Evolutionary conservation across 2,113 vertebrate genomes (phyloP), one percentile per base, ranked within the genome.

Genomic region (Rhombomys opimus): DNA sequence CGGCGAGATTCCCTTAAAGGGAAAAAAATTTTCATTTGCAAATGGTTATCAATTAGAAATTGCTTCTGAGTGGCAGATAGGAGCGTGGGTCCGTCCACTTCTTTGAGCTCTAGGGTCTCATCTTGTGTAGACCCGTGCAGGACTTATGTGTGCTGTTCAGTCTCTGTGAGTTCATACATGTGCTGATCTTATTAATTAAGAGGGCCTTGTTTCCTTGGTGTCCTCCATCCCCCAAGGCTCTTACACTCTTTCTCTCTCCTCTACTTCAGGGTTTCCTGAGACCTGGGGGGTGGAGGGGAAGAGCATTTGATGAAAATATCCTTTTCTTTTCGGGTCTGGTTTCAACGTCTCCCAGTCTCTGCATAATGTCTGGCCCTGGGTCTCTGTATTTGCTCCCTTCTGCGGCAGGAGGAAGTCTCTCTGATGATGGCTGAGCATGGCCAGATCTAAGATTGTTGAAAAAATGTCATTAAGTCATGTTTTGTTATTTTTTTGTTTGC

Each of bases 301-400:
- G 54, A 22, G 18, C 2, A 61, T 1, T 61, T 82, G n/a, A 27
- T 61, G 57, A 7, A 63, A 63, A 84, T 57, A 61, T 38, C 35
- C 13, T 2, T 0, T 54, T 38, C 35, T 11, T 2, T 0, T 54
- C 7, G 20, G 59, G 23, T 23, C n/a, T 65, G 78, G 18, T 18
- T 85, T 38, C 14, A 85, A 65, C n/a, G 4, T 27, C 81, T 85
- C 59, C 2, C 23, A 46, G 13, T 27, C 57, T 84, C n/a, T 63
- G n/a, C 25, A 30, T 46, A 6, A 41, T 84, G 23, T 85, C 38
- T 85, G 59, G 14, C 38, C 10, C 59, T 61, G 13, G 57, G 22
- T 41, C n/a, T 41, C n/a, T 30, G 13, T 5, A 63, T 30, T 63
- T 41, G 23, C 22, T 65, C 3, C 25, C n/a, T 18, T 46, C 81